These are phyloP conservation scores for Caenorhabditis macrosperma DNA, from an alignment of 2,888 invertebrate genomes.

Conservation along the genomic window DNA sequence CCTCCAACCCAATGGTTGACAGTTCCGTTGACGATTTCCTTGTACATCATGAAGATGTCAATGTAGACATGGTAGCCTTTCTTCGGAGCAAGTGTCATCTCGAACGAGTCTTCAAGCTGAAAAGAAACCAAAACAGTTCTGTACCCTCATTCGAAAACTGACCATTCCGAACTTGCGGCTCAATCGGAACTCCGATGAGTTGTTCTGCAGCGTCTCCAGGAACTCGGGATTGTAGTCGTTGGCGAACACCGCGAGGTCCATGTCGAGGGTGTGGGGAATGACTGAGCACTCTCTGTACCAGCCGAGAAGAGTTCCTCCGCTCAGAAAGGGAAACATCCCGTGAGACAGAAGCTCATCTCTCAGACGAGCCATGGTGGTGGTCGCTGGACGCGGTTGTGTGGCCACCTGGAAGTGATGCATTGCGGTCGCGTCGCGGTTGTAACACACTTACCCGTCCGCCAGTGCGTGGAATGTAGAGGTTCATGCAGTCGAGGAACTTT, in stretches of 20 bases:
- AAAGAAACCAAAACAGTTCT: not conserved
- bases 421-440: too few relatives aligned
- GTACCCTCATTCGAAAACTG: not conserved
- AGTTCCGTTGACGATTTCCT: not conserved
- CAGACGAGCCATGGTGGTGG: not conserved
- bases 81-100: slow-evolving; percentile 16
- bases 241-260: slow-evolving; percentile 48
- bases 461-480: slow-evolving; percentile 24
- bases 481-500: slow-evolving; percentile 26
- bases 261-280: slow-evolving; percentile 57
- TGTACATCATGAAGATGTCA: slow-evolving; percentile 49
- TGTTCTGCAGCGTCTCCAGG: slow-evolving; percentile 15
- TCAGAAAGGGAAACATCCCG: slow-evolving; percentile 31
- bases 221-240: slow-evolving; percentile 43
- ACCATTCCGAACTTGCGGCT: slow-evolving; percentile 48
- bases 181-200: slow-evolving; percentile 21
- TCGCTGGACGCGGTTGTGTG: not conserved
- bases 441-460: slow-evolving; percentile 3
- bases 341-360: not conserved
- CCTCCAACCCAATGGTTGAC: slow-evolving; percentile 19
- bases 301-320: slow-evolving; percentile 26
- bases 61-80: not conserved
- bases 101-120: slow-evolving; percentile 29
- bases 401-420: not conserved
- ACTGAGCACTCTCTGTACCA: slow-evolving; percentile 60